These are phyloP conservation scores for Sciurus carolinensis DNA, from an alignment of 2,797 vertebrate genomes.

Conservation along the genomic window DNA sequence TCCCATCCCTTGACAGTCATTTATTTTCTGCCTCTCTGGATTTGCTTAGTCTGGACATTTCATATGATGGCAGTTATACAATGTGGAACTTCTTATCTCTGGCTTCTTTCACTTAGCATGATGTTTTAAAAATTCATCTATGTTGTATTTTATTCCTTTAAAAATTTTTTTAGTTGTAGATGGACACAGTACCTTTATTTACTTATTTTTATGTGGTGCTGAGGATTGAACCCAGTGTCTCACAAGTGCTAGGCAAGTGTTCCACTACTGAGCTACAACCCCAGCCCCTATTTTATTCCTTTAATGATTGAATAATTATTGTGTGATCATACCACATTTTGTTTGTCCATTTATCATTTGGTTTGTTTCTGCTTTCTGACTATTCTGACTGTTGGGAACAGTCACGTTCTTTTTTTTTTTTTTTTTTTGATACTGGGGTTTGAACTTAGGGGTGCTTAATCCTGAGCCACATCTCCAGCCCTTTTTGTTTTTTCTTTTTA, in stretches of 20 bases:
- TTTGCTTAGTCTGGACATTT: not conserved
- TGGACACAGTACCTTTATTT: too few species aligned
- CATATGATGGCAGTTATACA: not conserved
- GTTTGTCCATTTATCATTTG: not conserved
- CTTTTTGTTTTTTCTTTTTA: too few species aligned
- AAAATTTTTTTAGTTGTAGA: too few species aligned
- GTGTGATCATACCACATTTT: not conserved
- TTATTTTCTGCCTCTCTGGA: not conserved
- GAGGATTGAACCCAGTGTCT: too few species aligned
- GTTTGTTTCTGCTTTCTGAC: too few species aligned
- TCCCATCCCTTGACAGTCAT: not conserved
- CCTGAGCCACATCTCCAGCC: not conserved
- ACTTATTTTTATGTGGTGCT: too few species aligned
- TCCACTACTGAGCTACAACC: too few species aligned
- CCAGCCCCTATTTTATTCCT: not conserved
- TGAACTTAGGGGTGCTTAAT: too few species aligned
- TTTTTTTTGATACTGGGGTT: not conserved
- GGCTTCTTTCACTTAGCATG: not conserved
- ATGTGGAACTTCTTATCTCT: not conserved
- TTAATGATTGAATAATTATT: not conserved
- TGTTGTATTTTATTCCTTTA: not conserved
- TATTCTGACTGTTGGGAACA: not conserved
- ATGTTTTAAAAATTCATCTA: not conserved
- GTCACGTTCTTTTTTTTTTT: not conserved
- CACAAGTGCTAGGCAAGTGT: too few species aligned